Evolutionary conservation across 2,113 vertebrate species (phyloP).

Genomic region (Dicrurus megarhynchus): DNA sequence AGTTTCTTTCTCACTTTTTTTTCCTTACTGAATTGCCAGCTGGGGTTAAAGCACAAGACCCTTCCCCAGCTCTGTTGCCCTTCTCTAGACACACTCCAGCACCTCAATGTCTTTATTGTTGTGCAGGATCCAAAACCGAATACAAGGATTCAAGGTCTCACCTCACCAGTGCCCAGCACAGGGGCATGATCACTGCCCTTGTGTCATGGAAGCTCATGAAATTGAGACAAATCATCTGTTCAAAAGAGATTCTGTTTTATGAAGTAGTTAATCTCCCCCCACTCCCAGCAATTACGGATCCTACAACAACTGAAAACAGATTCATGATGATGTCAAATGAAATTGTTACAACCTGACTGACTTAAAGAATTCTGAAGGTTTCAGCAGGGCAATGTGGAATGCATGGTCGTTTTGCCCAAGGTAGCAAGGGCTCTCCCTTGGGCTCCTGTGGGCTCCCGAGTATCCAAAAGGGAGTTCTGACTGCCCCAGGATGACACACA

Average conservation of each 20-base stretch:
- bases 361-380: not conserved
- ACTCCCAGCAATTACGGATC: not conserved
- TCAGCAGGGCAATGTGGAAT: not conserved
- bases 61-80: not conserved
- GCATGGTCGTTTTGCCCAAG: not conserved
- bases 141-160: fast-evolving
- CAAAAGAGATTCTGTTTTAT: not conserved
- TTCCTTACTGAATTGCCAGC: not conserved
- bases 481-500: not conserved
- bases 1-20: not conserved
- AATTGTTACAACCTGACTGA: not conserved
- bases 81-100: not conserved
- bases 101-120: not conserved
- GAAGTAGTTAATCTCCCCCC: not conserved
- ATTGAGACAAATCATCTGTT: not conserved
- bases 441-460: not conserved
- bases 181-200: not conserved
- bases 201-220: not conserved
- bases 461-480: not conserved
- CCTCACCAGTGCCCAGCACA: not conserved
- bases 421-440: not conserved
- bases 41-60: not conserved
- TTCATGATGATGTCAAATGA: not conserved
- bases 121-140: not conserved
- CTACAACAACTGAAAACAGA: not conserved